Evolutionary conservation across 2,113 vertebrate species (phyloP).

Genomic region (Pelmatolapia mariae): DNA sequence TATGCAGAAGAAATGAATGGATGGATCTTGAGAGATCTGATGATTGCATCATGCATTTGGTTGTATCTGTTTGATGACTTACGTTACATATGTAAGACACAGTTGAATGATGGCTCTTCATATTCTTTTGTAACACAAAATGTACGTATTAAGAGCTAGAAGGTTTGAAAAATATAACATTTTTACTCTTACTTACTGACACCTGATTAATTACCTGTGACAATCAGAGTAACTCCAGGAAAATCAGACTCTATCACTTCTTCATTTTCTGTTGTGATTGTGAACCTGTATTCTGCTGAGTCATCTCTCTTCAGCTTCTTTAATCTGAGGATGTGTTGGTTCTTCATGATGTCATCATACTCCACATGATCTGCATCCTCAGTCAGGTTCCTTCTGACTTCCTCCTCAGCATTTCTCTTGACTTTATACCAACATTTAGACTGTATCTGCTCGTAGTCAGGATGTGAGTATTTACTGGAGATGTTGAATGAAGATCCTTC

Average conservation of each 20-base stretch:
- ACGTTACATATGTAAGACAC: neutral
- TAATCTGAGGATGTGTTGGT: neutral
- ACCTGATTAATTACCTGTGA: neutral
- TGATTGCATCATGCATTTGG: neutral
- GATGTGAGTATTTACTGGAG: neutral
- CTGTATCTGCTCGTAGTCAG: neutral
- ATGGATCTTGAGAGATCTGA: neutral
- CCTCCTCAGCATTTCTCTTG: neutral
- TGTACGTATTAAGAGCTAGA: neutral
- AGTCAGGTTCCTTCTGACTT: neutral
- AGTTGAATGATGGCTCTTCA: neutral
- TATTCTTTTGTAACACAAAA: neutral
- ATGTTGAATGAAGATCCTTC: neutral
- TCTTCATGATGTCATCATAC: neutral
- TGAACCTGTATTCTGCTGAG: neutral
- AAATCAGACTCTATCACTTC: rapidly evolving
- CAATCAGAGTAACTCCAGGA: neutral
- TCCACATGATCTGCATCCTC: neutral
- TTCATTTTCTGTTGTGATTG: neutral
- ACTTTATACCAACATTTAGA: neutral
- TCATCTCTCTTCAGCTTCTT: neutral
- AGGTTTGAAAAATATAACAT: neutral
- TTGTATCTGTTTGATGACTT: neutral
- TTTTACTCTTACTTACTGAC: neutral
- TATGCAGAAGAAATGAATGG: neutral